These are phyloP conservation scores for Cairina moschata DNA, from an alignment of 2,113 vertebrate species.

Conservation along the genomic window DNA sequence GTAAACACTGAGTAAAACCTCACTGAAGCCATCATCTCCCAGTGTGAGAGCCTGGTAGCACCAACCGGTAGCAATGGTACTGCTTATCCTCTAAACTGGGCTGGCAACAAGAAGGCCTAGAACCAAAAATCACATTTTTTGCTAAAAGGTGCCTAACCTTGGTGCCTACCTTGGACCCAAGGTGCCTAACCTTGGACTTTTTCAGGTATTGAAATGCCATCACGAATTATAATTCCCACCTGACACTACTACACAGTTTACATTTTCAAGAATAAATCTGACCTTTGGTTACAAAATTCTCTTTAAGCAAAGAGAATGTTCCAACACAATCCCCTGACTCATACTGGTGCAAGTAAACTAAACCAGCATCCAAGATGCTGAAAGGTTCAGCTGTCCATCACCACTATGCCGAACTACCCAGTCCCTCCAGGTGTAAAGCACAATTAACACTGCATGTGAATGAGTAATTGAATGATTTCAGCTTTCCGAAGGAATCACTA, in stretches of 20 bases:
- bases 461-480: background rate
- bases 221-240: background rate
- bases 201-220: background rate
- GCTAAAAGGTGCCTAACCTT: background rate
- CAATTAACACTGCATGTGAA: background rate
- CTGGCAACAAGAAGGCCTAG: background rate
- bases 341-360: background rate
- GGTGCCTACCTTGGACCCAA: no score
- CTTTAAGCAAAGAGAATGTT: background rate
- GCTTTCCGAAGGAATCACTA: background rate
- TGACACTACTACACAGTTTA: background rate
- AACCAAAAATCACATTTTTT: background rate
- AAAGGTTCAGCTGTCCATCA: background rate
- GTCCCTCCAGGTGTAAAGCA: background rate
- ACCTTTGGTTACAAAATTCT: background rate
- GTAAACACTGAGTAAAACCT: background rate
- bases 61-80: background rate
- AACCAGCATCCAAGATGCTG: background rate
- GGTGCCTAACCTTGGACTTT: background rate
- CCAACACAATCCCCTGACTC: accelerated
- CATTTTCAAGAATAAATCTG: background rate
- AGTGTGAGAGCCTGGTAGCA: background rate
- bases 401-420: background rate
- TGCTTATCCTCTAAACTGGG: background rate
- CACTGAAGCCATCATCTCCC: background rate